Percentiles rank a stretch among this genome's conserved stretches.
These are phyloP conservation scores for Tamandua tetradactyla DNA, from an alignment of 2,797 vertebrate species.

Conservation along the genomic window DNA sequence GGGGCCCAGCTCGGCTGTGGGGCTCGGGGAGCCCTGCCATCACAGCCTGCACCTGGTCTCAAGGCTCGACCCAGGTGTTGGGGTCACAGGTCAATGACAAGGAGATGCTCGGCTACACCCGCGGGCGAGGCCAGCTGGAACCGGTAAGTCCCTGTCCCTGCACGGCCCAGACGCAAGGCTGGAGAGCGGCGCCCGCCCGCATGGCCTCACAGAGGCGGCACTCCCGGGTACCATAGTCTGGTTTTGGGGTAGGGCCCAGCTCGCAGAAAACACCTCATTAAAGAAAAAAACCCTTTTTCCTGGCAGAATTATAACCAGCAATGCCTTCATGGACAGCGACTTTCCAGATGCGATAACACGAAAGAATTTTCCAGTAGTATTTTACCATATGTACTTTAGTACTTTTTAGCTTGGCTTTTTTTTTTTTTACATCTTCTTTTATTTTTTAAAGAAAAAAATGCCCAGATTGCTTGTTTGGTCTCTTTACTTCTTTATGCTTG, in stretches of 20 bases:
- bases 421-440: not conserved
- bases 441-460: conserved; percentile 11
- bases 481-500: not conserved
- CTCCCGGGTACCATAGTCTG: too few species aligned
- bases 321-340: not conserved
- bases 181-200: conserved; percentile 2
- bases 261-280: not conserved
- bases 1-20: too few species aligned
- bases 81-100: too few species aligned
- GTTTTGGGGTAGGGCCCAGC: not conserved
- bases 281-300: not conserved
- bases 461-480: conserved; percentile 48
- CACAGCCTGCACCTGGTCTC: too few species aligned
- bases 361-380: not conserved
- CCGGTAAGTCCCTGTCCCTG: too few species aligned
- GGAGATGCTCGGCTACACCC: too few species aligned
- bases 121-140: too few species aligned
- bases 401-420: not conserved
- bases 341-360: not conserved
- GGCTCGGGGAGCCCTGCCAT: too few species aligned
- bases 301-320: not conserved
- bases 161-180: not conserved
- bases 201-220: not conserved
- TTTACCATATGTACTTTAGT: not conserved
- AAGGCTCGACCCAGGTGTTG: too few species aligned